Base-by-base conservation (phyloP, 2,888 invertebrate species). In the Drymonia ruficornis region DNA sequence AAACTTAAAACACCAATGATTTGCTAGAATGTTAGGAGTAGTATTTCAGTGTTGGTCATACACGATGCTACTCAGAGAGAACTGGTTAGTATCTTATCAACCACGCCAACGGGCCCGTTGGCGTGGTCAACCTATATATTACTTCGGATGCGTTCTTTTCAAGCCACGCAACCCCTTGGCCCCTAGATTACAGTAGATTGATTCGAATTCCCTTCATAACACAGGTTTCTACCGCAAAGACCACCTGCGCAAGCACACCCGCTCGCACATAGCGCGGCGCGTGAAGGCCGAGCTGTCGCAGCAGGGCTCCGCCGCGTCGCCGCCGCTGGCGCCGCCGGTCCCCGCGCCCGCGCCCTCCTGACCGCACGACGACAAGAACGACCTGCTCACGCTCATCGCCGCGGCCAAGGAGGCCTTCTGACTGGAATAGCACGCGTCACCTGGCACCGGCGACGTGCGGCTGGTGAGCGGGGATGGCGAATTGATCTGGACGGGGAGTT, bases 221-320 rank as follows among this genome's bases (percentile, higher is more conserved):
- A 23, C 73, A 94, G 95, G 96, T 52, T 97, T 97, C 88, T 97
- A 97, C 87, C 95, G 97, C 68, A 97, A 97, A 78, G 97, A 97
- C 87, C 97, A 97, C 86, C 92, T 97, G 59, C 94, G 97, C 74
- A 97, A 97, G 80, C 97, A 97, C 83, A 96, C 96, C 42, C 94
- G 97, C 45, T 96, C 97, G 61, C 97, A 97, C 83, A 96, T 97
- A 83, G 96, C 97, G 43, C 94, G 96, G 53, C 95, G 97, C 59
- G 97, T 97, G 52, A 97, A 97, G 86, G 97, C 97, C 12, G 97
- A 97, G 84, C 93, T 97, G 69, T 96, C 96, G 47, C 96, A 96
- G 78, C 96, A 96, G 85, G 87, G 89, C 52, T 89, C 91, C n/a
- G 54, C 66, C 18, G 29, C 53, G 0, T 49, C 71, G 0, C 71